Base-by-base conservation (phyloP, 2,888 invertebrate species). In the Balanococcus diminutus region DNA sequence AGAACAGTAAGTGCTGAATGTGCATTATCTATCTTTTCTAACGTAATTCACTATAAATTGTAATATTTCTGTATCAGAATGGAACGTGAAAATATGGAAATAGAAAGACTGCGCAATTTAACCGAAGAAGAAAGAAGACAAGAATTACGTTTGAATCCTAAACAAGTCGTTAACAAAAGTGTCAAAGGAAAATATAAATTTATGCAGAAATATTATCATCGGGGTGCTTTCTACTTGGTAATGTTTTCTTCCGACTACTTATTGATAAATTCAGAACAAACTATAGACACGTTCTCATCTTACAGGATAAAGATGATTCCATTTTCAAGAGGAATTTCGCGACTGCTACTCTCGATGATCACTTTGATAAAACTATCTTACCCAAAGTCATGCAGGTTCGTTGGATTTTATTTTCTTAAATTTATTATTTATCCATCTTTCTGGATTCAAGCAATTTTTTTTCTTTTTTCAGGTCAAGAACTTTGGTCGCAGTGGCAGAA, bases 171-270 rank as follows among this genome's bases (percentile, higher is more conserved):
- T 5, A 99, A 99, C 91, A 98, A 98, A 90, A 94, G 96, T 0
- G 93, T 94, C 84, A 98, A 98, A 91, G 98, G 99, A 87, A 99
- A 99, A 91, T 99, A 99, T 92, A 99, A 99, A 91, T 99, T 99
- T 91, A 91, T 99, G 88, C 99, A 99, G 91, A 99, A 99, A 90
- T 99, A 99, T 90, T 99, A 98, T 90, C 99, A 99, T 92, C 94
- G 99, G 89, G 99, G 99, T 90, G 99, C 97, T 2, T 99, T 99
- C 93, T 99, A 97, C 90, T 92, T 99, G 93, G 93, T 93, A 89
- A 90, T 19, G n/a, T 67, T 81, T 3, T 51, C 19, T 32, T 31
- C n/a, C 31, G 46, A 86, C n/a, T 46, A n/a, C 28, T 28, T 28
- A 28, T 0, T 46, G 19, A 31, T 31, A 28, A 51, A 56, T 42